A percentile compares a stretch with the other conserved stretches of the same genome.
Evolutionary conservation across 2,797 vertebrate species (phyloP).

Genomic region (Ceryle rudis): DNA sequence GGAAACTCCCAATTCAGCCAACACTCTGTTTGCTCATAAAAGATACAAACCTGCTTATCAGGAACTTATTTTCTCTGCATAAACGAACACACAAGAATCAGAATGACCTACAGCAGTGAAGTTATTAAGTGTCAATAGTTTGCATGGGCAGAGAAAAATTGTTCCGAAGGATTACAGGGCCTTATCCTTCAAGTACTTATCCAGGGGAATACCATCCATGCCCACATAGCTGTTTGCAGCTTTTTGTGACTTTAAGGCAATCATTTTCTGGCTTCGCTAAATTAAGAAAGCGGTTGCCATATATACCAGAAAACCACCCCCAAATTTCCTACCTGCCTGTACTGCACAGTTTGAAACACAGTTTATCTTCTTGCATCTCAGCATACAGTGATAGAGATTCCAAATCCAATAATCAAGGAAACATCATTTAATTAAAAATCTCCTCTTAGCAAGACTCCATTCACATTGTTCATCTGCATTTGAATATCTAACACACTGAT

Average conservation of each 20-base stretch:
- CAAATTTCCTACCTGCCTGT: rapidly evolving
- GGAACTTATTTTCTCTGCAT: not conserved
- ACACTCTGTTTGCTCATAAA: not conserved
- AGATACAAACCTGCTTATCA: slow-evolving; percentile 27
- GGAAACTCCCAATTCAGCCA: slow-evolving; percentile 25
- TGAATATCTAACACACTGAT: rapidly evolving
- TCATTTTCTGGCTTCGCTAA: not conserved
- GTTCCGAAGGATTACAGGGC: not conserved
- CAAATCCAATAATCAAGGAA: not conserved
- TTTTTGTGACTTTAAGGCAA: not conserved
- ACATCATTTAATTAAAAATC: not conserved
- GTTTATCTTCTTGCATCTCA: not conserved
- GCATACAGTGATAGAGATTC: not conserved
- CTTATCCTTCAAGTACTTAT: not conserved
- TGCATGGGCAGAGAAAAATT: not conserved
- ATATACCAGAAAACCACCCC: not conserved
- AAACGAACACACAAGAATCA: not conserved
- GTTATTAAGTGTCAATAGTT: not conserved
- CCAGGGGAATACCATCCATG: not conserved
- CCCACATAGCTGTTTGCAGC: not conserved
- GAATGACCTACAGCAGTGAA: not conserved
- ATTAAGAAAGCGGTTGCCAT: not conserved
- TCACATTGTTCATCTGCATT: not conserved
- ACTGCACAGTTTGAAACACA: not conserved
- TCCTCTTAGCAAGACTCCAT: not conserved